Evolutionary conservation across 2,797 vertebrate species (phyloP).

Genomic region (Notolabrus celidotus): DNA sequence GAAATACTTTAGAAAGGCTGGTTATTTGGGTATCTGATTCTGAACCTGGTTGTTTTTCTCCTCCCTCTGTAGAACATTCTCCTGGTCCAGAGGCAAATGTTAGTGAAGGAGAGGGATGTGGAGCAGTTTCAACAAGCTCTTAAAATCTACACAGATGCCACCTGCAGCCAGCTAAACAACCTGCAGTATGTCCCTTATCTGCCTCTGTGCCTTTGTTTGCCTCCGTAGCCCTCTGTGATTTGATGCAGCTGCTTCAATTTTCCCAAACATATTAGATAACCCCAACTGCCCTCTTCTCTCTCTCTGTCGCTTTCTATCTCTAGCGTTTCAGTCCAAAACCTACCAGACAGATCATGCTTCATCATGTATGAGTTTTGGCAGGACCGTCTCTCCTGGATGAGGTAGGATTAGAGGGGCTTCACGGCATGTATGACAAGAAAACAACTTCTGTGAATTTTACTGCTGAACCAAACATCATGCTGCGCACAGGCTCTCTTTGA

Average conservation of each 20-base stretch:
- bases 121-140: constrained; percentile 89
- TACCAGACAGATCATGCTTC: constrained; percentile 86
- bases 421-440: constrained; percentile 4
- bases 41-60: constrained; percentile 7
- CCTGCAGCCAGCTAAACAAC: constrained; percentile 88
- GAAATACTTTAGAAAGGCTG: neutral
- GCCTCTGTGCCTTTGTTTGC: constrained; percentile 17
- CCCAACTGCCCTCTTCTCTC: neutral
- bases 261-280: constrained; percentile 29
- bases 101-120: constrained; percentile 86
- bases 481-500: constrained; percentile 28
- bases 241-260: constrained; percentile 29
- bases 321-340: constrained; percentile 91
- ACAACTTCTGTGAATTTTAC: constrained; percentile 3
- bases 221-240: constrained; percentile 28
- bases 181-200: constrained; percentile 86
- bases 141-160: constrained; percentile 89
- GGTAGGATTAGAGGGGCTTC: constrained; percentile 65
- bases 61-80: constrained; percentile 88
- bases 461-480: constrained; percentile 7
- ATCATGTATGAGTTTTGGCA: constrained; percentile 88
- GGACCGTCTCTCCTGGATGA: constrained; percentile 86
- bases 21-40: neutral
- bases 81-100: constrained; percentile 92
- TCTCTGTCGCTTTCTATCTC: constrained; percentile 13